Base-by-base conservation (phyloP, 2,797 vertebrate species). In the Phoeniculus purpureus region DNA sequence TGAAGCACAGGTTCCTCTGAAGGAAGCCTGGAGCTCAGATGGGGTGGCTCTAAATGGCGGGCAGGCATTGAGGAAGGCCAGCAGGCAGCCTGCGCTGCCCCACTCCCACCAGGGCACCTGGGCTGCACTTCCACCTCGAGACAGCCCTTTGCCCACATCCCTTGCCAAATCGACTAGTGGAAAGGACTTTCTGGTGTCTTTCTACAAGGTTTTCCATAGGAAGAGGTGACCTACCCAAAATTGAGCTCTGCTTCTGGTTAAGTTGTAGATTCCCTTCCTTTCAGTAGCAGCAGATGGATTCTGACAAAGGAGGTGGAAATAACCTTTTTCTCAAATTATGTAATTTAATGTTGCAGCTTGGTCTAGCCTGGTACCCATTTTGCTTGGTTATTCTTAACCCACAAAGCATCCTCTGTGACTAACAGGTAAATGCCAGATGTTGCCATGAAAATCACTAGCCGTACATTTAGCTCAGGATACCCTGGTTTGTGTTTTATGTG, bases 41-140 rank as follows among this genome's bases (percentile, higher is more conserved):
- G 29, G 72, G 37, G 16, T 10, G 23, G 59, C n/a, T 72, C 15
- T 48, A 65, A 56, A 62, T 7, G 37, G 37, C 4, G 2, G 51
- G 34, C 23, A 82, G 58, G 37, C 26, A 62, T 12, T 2, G 1
- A 4, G 2, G n/a, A 58, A 27, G n/a, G 32, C 20, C 1, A 3
- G 20, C 58, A 59, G 27, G 17, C 37, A 72, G 19, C 45, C 72
- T 3, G 1, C 55, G 15, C 62, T 43, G 40, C 55, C 59, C 40
- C 0, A 1, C 4, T 80, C 52, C 29, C 0, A 0, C 21, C 1
- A 0, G 58, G 12, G 19, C 70, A 87, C 59, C 77, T 75, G 82
- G 52, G 51, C 27, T 75, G 59, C 0, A 0, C 45, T 89, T 68
- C 48, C 0, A 0, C 14, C 18, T 75, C 3, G 3, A 12, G 20